Conservation (phyloP, 2,113 vertebrate genomes). For the Entosphenus tridentatus region DNA sequence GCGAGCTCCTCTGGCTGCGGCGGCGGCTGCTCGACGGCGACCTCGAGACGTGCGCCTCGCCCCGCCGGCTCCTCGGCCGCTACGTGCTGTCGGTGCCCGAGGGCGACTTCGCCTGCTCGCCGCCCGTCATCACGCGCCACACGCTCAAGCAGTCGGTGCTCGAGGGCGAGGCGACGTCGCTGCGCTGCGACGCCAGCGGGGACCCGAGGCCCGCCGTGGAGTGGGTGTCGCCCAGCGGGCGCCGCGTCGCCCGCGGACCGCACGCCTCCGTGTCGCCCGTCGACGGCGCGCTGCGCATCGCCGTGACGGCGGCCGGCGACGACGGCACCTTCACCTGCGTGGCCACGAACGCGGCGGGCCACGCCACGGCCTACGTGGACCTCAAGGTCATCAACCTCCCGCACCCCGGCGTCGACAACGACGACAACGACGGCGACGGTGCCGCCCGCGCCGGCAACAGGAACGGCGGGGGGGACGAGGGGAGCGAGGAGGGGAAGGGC, state of each 20-base stretch:
- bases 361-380: constrained; percentile 50
- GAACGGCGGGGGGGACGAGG: no score
- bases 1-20: constrained; percentile 56
- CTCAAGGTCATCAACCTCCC: constrained; percentile 59
- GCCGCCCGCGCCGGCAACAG: no score
- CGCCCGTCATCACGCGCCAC: constrained; percentile 61
- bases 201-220: constrained; percentile 52
- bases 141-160: constrained; percentile 60
- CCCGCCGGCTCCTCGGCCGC: constrained; percentile 35
- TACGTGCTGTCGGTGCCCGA: constrained; percentile 73
- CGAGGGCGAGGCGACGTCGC: constrained; percentile 49
- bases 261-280: constrained; percentile 43
- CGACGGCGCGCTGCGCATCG: constrained; percentile 56
- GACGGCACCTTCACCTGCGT: constrained; percentile 58
- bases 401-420: constrained; percentile 15
- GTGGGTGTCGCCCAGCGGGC: constrained; percentile 67
- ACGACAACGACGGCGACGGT: no score
- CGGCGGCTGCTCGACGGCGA: constrained; percentile 43
- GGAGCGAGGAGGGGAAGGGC: no score
- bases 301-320: constrained; percentile 42
- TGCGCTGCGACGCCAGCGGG: constrained; percentile 49
- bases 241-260: constrained; percentile 48
- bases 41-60: constrained; percentile 67
- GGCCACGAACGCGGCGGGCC: constrained; percentile 56
- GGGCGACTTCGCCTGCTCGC: constrained; percentile 63